Evolutionary conservation across 2,888 invertebrate species (phyloP).

Genomic region (Cheilosia soror): DNA sequence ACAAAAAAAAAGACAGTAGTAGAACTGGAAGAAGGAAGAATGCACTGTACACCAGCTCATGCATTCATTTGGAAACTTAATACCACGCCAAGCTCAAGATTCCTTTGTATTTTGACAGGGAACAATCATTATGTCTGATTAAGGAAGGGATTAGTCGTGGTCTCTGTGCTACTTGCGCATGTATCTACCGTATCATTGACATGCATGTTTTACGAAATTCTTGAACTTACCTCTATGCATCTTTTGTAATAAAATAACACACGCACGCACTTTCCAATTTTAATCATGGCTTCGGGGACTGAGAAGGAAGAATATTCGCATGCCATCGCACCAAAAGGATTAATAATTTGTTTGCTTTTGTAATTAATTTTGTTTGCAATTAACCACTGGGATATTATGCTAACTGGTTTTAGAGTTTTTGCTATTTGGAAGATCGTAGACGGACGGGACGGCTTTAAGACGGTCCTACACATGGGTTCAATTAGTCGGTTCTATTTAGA

Average conservation of each 20-base stretch:
- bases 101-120: conserved; percentile 14
- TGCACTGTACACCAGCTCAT: not conserved
- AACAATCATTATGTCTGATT: conserved; percentile 1
- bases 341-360: conserved; percentile 29
- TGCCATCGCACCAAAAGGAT: conserved; percentile 13
- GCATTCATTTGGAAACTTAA: conserved; percentile 26
- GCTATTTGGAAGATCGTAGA: conserved; percentile 61
- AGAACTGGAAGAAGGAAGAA: conserved; percentile 19
- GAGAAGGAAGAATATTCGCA: conserved; percentile 13
- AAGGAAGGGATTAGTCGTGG: conserved; percentile 7
- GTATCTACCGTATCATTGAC: not conserved
- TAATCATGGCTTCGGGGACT: not conserved
- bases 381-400: conserved; percentile 70
- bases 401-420: conserved; percentile 67
- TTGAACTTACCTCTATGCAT: not conserved
- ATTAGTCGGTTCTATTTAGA: conserved; percentile 47
- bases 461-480: conserved; percentile 9
- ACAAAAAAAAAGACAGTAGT: not conserved
- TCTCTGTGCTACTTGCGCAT: not conserved
- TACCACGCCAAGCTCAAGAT: conserved; percentile 14
- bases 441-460: conserved; percentile 18
- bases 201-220: not conserved
- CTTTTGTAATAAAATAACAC: conserved; percentile 14
- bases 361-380: conserved; percentile 60
- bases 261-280: conserved; percentile 13